Evolutionary conservation across 2,113 vertebrate genomes (phyloP), one percentile per base, ranked within the genome.

Genomic region (Rhadina sibilatrix): DNA sequence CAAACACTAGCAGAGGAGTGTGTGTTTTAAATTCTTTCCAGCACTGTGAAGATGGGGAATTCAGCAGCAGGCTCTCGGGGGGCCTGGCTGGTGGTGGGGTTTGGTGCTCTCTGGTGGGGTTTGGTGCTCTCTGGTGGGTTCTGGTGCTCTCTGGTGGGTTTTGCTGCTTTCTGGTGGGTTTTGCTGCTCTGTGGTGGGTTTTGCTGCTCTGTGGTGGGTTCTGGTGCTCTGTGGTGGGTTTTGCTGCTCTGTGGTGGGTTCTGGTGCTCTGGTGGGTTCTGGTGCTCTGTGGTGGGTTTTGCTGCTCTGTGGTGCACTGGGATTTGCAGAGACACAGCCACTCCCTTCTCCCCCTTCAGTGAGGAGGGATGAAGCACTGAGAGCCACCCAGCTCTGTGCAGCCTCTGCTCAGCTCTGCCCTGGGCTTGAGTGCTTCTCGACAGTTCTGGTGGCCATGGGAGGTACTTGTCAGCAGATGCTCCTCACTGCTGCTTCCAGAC

Each of bases 391-490:
- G 69, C n/a, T 31, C 66, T 14, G 4, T 10, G n/a, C 9, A 37
- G 68, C 9, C 57, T 56, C 23, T 53, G 47, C 87, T 40, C 61
- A 65, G 81, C 82, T 63, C 72, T 85, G 68, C 56, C 79, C 56
- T 16, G 46, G 57, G 49, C 63, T 78, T 7, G 0, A 75, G 65
- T 2, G 35, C 44, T 21, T 37, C 86, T 72, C 0, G 0, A 0
- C 37, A 25, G 50, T 7, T 21, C 66, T 83, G 87, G 65, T 74
- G 90, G 76, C 61, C 87, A 40, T 0, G 42, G 90, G 42, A 88
- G 47, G 61, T 8, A 8, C 38, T 71, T 66, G 57, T 63, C 31
- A 24, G 60, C 85, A 83, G 85, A 66, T 44, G 65, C 57, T 85
- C 66, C 60, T 54, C 79, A 22, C 38, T 33, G 3, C 76, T 33